Conservation (phyloP, 2,113 vertebrate genomes). For the Hepsetus odoe region DNA sequence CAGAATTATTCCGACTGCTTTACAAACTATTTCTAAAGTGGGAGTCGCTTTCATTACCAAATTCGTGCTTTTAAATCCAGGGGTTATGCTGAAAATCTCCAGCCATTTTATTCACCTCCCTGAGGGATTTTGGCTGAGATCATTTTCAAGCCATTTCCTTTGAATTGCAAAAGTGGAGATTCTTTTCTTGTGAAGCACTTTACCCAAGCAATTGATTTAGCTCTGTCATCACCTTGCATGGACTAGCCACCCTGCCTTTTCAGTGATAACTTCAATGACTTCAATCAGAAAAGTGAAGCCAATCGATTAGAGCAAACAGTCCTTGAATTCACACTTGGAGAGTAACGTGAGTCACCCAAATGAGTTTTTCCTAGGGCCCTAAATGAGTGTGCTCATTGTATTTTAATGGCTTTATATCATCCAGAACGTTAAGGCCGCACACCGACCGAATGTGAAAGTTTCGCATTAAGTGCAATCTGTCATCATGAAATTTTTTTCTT, state of each 20-base stretch:
- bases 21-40: not conserved
- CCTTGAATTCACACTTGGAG: constrained; percentile 54
- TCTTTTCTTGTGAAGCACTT: constrained; percentile 35
- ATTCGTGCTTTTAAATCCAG: constrained; percentile 1
- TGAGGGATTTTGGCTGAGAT: constrained; percentile 1
- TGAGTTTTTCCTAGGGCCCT: constrained; percentile 38
- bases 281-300: constrained; percentile 60
- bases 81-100: constrained; percentile 8
- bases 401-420: constrained; percentile 45
- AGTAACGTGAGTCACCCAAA: constrained; percentile 30
- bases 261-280: constrained; percentile 54
- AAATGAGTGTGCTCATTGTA: constrained; percentile 48
- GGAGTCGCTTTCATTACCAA: not conserved
- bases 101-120: not conserved
- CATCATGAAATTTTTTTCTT: constrained; percentile 25
- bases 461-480: constrained; percentile 36
- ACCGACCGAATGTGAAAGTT: constrained; percentile 26
- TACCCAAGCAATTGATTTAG: constrained; percentile 50
- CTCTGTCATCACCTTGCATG: constrained; percentile 53
- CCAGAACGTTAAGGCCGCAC: constrained; percentile 7
- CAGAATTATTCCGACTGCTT: not conserved
- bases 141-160: constrained; percentile 29
- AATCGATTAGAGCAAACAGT: constrained; percentile 59
- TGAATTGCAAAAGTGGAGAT: constrained; percentile 41
- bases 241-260: constrained; percentile 44